A percentile compares a stretch with the other conserved stretches of the same genome.
phyloP scores from a whole-genome alignment of 1,140 invertebrate species.

The Caenorhabditis brenneri region DNA sequence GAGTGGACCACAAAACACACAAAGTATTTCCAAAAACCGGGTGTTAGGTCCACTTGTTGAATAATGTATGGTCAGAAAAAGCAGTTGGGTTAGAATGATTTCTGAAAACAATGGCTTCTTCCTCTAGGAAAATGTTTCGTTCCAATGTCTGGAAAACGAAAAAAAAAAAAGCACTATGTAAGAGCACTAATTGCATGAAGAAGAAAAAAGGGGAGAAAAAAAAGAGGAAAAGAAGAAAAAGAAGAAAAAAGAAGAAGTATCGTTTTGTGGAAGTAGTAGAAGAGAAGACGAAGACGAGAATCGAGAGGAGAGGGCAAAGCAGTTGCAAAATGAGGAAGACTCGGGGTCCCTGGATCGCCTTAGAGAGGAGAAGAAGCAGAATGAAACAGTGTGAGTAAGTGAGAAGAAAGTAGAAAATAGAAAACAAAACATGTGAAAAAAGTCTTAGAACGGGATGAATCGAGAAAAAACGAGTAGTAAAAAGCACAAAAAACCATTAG shows the following conservation, averaged over 20 bases:
- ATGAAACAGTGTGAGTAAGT: constrained; percentile 7
- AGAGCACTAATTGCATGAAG: constrained; percentile 43
- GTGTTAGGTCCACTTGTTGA: not conserved
- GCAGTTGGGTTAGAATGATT: not conserved
- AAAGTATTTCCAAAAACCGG: constrained; percentile 1
- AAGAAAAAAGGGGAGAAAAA: constrained; percentile 31
- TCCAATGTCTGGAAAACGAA: not conserved
- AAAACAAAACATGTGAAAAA: not conserved
- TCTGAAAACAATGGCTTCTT: not conserved
- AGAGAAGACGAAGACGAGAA: constrained; percentile 2
- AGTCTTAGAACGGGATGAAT: not conserved
- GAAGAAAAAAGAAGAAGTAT: constrained; percentile 18
- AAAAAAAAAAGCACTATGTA: constrained; percentile 25
- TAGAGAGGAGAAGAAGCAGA: not conserved
- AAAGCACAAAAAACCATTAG: not conserved
- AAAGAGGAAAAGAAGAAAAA: not conserved
- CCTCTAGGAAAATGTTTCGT: not conserved
- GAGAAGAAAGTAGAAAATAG: not conserved
- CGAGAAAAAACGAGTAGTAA: not conserved
- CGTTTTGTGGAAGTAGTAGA: constrained; percentile 39
- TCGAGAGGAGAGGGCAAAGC: constrained; percentile 36
- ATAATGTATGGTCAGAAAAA: not conserved
- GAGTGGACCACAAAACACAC: not conserved
- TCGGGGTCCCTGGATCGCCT: not conserved
- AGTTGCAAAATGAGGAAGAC: constrained; percentile 32